phyloP scores from a whole-genome alignment of 2,888 invertebrate genomes.

The Macrophya alboannulata region DNA sequence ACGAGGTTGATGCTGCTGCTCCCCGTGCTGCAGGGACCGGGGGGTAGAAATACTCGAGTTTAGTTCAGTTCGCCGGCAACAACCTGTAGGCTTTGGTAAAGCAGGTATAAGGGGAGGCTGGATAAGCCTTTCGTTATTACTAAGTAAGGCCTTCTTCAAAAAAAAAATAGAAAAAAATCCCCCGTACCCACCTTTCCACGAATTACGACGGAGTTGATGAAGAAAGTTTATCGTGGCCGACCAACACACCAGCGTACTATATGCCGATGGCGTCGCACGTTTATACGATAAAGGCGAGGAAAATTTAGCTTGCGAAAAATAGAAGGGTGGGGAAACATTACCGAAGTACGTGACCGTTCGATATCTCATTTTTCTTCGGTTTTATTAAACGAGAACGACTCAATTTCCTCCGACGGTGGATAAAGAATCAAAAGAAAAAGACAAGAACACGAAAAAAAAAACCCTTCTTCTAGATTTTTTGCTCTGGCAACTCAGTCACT shows the following conservation, averaged over 20 bases:
- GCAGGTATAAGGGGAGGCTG: neutral
- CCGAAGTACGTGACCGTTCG: slow-evolving; percentile 26
- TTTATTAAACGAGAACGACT: neutral
- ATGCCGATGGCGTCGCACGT: slow-evolving; percentile 22
- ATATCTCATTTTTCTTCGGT: slow-evolving; percentile 18
- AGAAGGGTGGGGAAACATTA: neutral
- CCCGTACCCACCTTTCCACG: neutral
- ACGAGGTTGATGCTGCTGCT: neutral
- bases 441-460: neutral
- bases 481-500: neutral
- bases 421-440: neutral
- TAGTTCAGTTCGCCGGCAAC: slow-evolving; percentile 15
- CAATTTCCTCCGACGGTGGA: slow-evolving; percentile 1
- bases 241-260: neutral
- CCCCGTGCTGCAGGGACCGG: neutral
- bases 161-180: neutral
- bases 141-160: slow-evolving; percentile 11
- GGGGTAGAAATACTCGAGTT: neutral
- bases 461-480: neutral
- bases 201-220: slow-evolving; percentile 48
- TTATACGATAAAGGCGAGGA: neutral
- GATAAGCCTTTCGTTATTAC: slow-evolving; percentile 51
- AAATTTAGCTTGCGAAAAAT: slow-evolving; percentile 19
- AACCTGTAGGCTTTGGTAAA: slow-evolving; percentile 42
- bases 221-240: slow-evolving; percentile 41